These are phyloP conservation scores for Oreohelix idahoensis DNA, from an alignment of 1,140 invertebrate genomes.

Conservation along the genomic window DNA sequence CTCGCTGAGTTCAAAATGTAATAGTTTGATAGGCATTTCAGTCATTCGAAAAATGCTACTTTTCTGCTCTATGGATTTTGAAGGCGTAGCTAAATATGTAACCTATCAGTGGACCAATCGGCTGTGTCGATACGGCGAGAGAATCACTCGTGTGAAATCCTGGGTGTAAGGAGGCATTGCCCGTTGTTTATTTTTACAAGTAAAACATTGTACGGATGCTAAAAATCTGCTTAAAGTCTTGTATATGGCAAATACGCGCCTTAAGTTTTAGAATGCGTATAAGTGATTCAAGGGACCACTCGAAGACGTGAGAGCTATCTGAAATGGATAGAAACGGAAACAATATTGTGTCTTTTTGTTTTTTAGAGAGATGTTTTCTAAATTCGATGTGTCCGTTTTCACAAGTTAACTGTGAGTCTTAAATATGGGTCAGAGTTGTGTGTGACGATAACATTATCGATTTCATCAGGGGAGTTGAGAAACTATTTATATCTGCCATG, in stretches of 20 bases:
- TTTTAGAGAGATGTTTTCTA: not conserved
- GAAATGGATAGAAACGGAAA: not conserved
- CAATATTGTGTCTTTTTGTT: not conserved
- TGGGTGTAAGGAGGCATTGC: not conserved
- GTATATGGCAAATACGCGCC: not conserved
- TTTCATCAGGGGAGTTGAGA: slow-evolving; percentile 48
- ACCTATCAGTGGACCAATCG: slow-evolving; percentile 27
- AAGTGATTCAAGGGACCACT: not conserved
- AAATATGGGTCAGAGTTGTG: slow-evolving; percentile 28
- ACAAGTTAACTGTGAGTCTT: not conserved
- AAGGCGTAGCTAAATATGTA: slow-evolving; percentile 18
- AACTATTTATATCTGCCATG: slow-evolving; percentile 53
- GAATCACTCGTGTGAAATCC: slow-evolving; percentile 18
- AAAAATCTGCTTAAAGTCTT: too few species aligned
- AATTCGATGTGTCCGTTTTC: slow-evolving; percentile 10
- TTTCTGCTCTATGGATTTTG: too few species aligned
- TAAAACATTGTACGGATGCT: too few species aligned
- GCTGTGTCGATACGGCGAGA: slow-evolving; percentile 22
- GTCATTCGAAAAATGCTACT: too few species aligned
- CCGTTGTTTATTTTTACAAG: slow-evolving; percentile 20
- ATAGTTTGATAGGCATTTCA: too few species aligned
- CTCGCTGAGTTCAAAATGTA: too few species aligned
- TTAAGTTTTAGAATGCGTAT: not conserved
- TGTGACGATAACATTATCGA: slow-evolving; percentile 56
- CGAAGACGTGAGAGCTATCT: not conserved